phyloP scores from a whole-genome alignment of 2,113 vertebrate genomes.

The Aplodontia rufa region DNA sequence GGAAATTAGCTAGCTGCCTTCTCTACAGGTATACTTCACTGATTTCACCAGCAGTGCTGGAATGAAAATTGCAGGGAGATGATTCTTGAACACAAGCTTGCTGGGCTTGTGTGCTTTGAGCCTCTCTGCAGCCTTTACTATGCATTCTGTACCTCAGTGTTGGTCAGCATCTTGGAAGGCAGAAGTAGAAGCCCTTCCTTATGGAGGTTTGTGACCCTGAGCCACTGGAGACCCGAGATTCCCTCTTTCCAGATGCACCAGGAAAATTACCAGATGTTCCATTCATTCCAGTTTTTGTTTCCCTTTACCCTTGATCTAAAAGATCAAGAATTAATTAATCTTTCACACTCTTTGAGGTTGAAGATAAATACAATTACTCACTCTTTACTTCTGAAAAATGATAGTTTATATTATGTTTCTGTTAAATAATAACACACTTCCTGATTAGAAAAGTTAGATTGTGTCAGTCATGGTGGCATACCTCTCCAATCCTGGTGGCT shows the following conservation, averaged over 20 bases:
- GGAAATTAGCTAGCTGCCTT: neutral
- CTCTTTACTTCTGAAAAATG: neutral
- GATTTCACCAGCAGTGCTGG: neutral
- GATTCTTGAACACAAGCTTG: neutral
- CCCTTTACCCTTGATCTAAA: neutral
- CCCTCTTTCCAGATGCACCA: neutral
- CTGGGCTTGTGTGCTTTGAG: neutral
- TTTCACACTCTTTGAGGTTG: conserved; percentile 11
- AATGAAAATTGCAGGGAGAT: neutral
- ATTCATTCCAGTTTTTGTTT: neutral
- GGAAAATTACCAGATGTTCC: neutral
- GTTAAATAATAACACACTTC: neutral
- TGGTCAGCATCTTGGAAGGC: accelerated
- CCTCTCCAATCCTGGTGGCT: too few species aligned
- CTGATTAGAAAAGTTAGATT: neutral
- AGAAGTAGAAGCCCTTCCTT: neutral
- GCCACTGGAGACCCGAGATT: neutral
- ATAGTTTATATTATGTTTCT: neutral
- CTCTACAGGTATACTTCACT: neutral
- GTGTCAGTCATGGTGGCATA: too few species aligned
- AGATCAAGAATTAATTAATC: neutral
- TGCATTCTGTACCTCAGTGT: neutral
- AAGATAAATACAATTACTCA: neutral
- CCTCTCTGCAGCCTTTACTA: neutral
- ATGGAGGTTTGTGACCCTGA: neutral